phyloP scores from a whole-genome alignment of 2,797 vertebrate genomes.

The Sebastes jordani region DNA sequence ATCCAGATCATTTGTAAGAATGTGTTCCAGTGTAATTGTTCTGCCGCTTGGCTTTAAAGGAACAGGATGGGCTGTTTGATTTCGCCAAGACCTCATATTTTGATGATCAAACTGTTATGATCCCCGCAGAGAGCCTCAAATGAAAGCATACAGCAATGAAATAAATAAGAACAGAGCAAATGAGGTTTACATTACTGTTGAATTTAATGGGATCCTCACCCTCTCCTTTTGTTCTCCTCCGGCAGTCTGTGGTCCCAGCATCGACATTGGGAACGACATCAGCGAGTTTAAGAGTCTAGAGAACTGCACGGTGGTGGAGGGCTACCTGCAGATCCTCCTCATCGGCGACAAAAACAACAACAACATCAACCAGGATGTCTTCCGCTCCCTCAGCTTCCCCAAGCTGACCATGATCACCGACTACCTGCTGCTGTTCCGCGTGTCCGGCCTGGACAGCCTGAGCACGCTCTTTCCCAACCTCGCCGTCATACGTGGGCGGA shows the following conservation, averaged over 20 bases:
- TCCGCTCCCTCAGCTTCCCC: constrained; percentile 93
- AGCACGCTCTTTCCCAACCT: constrained; percentile 97
- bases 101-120: background rate
- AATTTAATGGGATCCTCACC: background rate
- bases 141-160: background rate
- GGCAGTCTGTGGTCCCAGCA: constrained; percentile 92
- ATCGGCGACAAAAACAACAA: constrained; percentile 90
- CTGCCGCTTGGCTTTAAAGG: background rate
- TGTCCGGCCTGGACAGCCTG: constrained; percentile 96
- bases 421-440: constrained; percentile 95
- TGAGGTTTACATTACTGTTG: background rate
- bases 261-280: constrained; percentile 96
- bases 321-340: constrained; percentile 96
- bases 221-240: background rate
- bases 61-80: background rate
- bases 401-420: constrained; percentile 97
- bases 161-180: background rate
- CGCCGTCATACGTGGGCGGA: constrained; percentile 93
- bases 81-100: background rate
- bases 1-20: background rate
- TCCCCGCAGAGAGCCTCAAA: background rate
- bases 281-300: constrained; percentile 91
- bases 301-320: constrained; percentile 98
- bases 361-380: constrained; percentile 86
- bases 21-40: background rate